Conservation (phyloP, 2,113 vertebrate genomes). For the Erythrolamprus reginae region DNA sequence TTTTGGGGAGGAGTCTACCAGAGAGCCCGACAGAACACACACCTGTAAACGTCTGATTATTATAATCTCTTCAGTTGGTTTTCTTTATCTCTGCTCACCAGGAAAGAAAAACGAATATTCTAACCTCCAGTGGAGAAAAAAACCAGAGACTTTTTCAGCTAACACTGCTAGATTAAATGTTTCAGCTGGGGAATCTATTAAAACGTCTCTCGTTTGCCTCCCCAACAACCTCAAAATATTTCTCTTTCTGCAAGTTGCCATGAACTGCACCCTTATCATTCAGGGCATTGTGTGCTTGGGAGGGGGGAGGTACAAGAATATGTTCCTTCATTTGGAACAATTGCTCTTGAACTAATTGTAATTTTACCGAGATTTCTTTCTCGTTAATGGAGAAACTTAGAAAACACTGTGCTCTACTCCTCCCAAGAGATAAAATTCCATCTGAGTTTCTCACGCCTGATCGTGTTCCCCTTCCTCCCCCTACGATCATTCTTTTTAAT, state of each 20-base stretch:
- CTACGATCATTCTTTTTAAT: background rate
- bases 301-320: background rate
- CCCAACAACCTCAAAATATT: background rate
- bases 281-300: background rate
- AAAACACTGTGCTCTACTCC: background rate
- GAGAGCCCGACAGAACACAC: too few relatives aligned
- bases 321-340: background rate
- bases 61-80: too few relatives aligned
- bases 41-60: background rate
- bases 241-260: background rate
- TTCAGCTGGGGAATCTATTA: background rate
- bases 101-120: background rate
- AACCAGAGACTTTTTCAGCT: too few relatives aligned
- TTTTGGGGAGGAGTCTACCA: too few relatives aligned
- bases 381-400: slow-evolving; percentile 14
- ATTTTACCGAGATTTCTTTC: slow-evolving; percentile 24
- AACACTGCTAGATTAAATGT: background rate
- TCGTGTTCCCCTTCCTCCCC: background rate
- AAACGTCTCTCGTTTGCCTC: background rate
- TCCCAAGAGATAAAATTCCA: background rate
- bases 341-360: slow-evolving; percentile 7
- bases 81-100: background rate
- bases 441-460: background rate
- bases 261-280: background rate
- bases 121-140: too few relatives aligned